These are phyloP conservation scores for Latrodectus geometricus DNA, from an alignment of 1,140 invertebrate species.

Conservation along the genomic window DNA sequence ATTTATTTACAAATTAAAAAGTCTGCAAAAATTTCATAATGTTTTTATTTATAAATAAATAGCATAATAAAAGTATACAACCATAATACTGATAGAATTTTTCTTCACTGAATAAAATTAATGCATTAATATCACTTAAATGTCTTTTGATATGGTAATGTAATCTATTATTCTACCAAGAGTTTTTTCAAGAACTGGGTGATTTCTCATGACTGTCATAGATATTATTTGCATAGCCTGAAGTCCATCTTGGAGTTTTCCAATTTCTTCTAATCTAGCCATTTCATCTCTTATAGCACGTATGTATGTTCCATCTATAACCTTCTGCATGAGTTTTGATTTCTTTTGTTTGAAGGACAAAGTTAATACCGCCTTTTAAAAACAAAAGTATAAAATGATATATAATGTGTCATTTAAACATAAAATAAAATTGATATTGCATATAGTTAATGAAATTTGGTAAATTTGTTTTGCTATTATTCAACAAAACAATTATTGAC, in stretches of 20 bases:
- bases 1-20: no score
- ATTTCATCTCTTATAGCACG: constrained; percentile 45
- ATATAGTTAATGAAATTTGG: no score
- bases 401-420: not conserved
- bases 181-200: constrained; percentile 10
- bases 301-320: constrained; percentile 31
- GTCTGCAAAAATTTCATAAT: no score
- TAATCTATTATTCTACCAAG: constrained; percentile 47
- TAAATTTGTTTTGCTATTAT: no score
- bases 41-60: no score
- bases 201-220: constrained; percentile 6
- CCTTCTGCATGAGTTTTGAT: constrained; percentile 31
- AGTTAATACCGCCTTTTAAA: constrained; percentile 37
- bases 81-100: not conserved
- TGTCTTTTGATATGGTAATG: constrained; percentile 30
- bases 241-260: constrained; percentile 16
- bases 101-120: not conserved
- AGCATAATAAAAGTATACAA: not conserved
- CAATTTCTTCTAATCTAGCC: constrained; percentile 26
- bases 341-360: constrained; percentile 49
- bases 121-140: no score
- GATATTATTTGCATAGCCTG: constrained; percentile 27
- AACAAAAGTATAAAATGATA: not conserved
- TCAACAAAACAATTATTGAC: no score
- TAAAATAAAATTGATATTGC: no score